Conservation (phyloP, 2,888 invertebrate species). For the Exocentrus adspersus region DNA sequence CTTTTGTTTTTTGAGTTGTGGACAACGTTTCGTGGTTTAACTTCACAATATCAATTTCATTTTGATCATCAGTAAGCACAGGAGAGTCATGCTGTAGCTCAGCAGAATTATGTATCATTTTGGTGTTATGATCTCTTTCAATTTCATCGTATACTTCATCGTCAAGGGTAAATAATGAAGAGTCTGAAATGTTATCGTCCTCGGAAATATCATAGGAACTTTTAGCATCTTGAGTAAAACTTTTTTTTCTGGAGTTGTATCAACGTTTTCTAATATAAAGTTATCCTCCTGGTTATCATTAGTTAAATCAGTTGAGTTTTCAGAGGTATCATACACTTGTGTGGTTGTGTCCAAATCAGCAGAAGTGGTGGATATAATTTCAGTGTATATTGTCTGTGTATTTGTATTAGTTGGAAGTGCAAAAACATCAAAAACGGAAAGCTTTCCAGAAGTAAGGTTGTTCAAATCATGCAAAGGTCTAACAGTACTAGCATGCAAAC, state of each 20-base stretch:
- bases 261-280: not conserved
- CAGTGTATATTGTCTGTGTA: constrained; percentile 17
- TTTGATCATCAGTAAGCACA: constrained; percentile 48
- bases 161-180: constrained; percentile 43
- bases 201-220: constrained; percentile 15
- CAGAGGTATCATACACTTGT: not conserved
- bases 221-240: constrained; percentile 5
- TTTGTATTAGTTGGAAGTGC: constrained; percentile 46
- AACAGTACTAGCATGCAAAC: constrained; percentile 54
- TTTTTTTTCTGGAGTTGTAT: constrained; percentile 10
- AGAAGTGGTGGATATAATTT: not conserved
- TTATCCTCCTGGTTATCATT: not conserved
- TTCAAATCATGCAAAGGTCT: constrained; percentile 58
- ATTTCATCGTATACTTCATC: constrained; percentile 36
- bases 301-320: not conserved
- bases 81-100: constrained; percentile 64
- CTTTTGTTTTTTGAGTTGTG: constrained; percentile 53
- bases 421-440: constrained; percentile 45
- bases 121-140: constrained; percentile 20
- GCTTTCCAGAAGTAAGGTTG: constrained; percentile 48
- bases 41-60: constrained; percentile 65
- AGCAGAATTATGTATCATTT: constrained; percentile 29
- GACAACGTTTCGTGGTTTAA: constrained; percentile 55
- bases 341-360: not conserved
- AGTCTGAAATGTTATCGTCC: constrained; percentile 33